Evolutionary conservation across 2,888 invertebrate species (phyloP).

Genomic region (Parapristionchus giblindavisi): DNA sequence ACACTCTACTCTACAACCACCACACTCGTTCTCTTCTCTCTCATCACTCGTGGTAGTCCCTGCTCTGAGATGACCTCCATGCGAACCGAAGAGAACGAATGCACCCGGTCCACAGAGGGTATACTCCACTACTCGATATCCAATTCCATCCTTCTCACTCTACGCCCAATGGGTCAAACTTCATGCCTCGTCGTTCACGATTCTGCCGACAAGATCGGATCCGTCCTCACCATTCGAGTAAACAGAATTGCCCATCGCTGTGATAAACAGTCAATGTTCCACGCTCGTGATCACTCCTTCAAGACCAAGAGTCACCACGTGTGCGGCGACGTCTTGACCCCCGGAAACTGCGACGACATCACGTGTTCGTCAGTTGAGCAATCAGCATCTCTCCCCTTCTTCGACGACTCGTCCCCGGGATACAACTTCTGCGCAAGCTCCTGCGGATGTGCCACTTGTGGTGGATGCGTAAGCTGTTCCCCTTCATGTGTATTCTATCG

Average conservation of each 20-base stretch:
- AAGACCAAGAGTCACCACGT: not conserved
- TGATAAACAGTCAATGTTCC: not conserved
- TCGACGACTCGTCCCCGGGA: no score
- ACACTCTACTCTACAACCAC: not conserved
- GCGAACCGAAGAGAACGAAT: no score
- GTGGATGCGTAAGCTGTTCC: no score
- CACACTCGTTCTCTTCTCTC: not conserved
- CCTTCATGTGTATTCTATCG: no score
- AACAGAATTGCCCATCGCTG: not conserved
- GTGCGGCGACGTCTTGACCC: slow-evolving; percentile 1
- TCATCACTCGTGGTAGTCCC: not conserved
- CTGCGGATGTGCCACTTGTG: no score
- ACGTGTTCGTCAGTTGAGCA: no score
- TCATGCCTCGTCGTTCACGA: not conserved
- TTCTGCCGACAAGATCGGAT: not conserved
- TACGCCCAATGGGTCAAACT: slow-evolving; percentile 2
- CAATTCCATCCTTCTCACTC: not conserved
- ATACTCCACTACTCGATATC: not conserved
- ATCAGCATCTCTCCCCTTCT: no score
- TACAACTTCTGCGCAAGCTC: no score
- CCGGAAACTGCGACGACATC: no score
- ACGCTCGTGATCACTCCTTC: not conserved
- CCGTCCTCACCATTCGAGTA: not conserved
- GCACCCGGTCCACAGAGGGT: not conserved
- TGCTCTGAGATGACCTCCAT: no score